Base-by-base conservation (phyloP, 2,113 vertebrate species). In the Paradisaea rubra region DNA sequence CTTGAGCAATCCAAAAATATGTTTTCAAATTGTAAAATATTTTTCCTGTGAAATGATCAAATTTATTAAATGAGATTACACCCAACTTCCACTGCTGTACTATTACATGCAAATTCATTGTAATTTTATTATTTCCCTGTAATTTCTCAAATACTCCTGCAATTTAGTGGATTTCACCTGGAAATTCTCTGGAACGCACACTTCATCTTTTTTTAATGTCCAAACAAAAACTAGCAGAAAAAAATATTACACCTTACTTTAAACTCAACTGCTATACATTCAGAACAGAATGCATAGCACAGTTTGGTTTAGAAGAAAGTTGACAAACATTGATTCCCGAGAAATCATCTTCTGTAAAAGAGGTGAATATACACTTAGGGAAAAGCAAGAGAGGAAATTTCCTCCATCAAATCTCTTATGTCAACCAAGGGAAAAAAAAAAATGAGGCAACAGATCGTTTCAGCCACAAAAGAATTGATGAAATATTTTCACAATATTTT, bases 41-140 rank as follows among this genome's bases (percentile, higher is more conserved):
- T 85, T 91, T 72, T 82, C 35, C 30, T 6, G 4, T 42, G n/a
- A 86, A 83, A 65, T 33, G 4, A 93, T 72, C 30, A 73, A 73
- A 92, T 63, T 57, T 11, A 0, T 60, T 88, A 52, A 76, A 74
- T 1, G 0, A 76, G 19, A 91, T 92, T 85, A 65, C 31, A 54
- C 3, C 3, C 1, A 79, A 31, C 88, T 95, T 91, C 12, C 47
- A 77, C 25, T 64, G 12, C 54, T 66, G 47, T 74, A 44, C 52
- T 13, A 83, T 80, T 88, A 81, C 25, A 91, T 78, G 60, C 20
- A 90, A 95, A 97, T 91, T 88, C 33, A 56, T 60, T 83, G 37
- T 52, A 68, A 88, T 88, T 88, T 68, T 20, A 77, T 53, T 24
- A 37, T 83, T 95, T 89, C 59, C 17, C 15, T 31, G 31, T 56